Percentiles rank a stretch among this genome's conserved stretches.
phyloP scores from a whole-genome alignment of 2,797 vertebrate species.

The Picus viridis region DNA sequence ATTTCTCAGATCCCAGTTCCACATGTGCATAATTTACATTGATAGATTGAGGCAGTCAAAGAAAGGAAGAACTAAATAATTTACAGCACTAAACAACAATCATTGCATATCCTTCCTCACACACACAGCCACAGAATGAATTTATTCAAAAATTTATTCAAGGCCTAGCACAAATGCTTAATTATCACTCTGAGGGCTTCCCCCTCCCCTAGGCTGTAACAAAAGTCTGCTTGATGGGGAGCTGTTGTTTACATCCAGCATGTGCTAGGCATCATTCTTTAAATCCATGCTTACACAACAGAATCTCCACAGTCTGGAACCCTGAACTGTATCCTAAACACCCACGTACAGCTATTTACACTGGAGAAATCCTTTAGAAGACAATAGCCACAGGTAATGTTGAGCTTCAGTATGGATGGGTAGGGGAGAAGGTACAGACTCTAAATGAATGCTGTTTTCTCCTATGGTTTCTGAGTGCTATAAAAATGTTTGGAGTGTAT shows the following conservation, averaged over 20 bases:
- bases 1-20: slow-evolving; percentile 10
- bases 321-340: background rate
- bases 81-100: background rate
- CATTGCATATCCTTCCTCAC: background rate
- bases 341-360: background rate
- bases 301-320: background rate
- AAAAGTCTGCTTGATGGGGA: background rate
- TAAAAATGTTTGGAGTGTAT: background rate
- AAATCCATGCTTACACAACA: background rate
- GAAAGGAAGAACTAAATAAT: slow-evolving; percentile 28
- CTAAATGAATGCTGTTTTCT: background rate
- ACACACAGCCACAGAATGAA: background rate
- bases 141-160: slow-evolving; percentile 2
- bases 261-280: background rate
- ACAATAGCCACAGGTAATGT: background rate
- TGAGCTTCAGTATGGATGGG: background rate
- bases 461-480: background rate
- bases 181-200: background rate
- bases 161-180: background rate
- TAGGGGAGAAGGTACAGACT: background rate
- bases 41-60: background rate
- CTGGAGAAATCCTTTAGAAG: background rate
- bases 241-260: background rate
- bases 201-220: background rate
- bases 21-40: background rate